Evolutionary conservation across 2,113 vertebrate genomes (phyloP).

Genomic region (Athene noctua): DNA sequence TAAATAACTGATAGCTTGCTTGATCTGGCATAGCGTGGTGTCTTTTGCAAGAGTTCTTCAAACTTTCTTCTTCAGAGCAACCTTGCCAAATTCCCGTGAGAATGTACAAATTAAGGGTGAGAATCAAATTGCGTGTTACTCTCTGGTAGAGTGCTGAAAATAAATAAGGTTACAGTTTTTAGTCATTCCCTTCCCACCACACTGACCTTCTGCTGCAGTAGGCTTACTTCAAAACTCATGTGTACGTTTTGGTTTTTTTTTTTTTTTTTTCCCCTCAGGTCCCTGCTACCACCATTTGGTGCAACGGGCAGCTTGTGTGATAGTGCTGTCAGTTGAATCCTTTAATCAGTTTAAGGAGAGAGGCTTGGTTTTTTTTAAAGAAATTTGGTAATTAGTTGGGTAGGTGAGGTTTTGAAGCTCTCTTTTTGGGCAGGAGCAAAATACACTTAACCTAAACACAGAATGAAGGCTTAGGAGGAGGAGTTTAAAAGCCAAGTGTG

Average conservation of each 20-base stretch:
- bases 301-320: neutral
- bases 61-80: constrained; percentile 1
- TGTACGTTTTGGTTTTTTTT: too few species aligned
- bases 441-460: neutral
- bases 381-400: neutral
- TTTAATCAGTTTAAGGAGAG: neutral
- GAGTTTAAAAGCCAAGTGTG: neutral
- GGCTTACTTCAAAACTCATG: neutral
- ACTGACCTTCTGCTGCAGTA: neutral
- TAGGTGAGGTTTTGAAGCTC: neutral
- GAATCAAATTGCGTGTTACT: neutral
- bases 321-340: neutral
- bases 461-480: neutral
- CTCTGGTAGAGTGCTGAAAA: neutral
- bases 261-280: neutral
- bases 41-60: constrained; percentile 57
- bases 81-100: constrained; percentile 61
- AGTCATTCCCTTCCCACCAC: neutral
- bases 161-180: neutral
- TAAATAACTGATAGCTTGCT: constrained; percentile 60
- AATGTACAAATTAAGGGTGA: constrained; percentile 36
- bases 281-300: neutral
- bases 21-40: neutral
- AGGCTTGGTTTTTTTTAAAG: neutral
- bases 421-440: neutral